Percentiles rank a stretch among this genome's conserved stretches.
Conservation (phyloP, 2,797 vertebrate genomes). For the Artibeus jamaicensis region DNA sequence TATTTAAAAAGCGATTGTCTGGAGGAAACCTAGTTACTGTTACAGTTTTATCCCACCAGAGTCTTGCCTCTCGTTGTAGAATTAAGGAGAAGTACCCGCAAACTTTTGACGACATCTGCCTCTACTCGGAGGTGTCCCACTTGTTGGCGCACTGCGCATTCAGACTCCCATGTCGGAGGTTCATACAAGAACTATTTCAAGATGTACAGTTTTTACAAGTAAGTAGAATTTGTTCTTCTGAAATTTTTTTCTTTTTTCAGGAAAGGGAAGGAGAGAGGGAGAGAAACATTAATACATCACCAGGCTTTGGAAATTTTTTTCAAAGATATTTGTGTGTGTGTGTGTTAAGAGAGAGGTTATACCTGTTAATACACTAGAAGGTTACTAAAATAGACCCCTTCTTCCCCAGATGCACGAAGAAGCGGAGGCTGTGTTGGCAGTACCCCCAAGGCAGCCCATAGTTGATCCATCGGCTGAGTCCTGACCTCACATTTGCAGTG, state of each 20-base stretch:
- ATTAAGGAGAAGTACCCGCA: slow-evolving; percentile 99
- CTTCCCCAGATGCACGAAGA: slow-evolving; percentile 95
- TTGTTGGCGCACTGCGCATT: slow-evolving; percentile 96
- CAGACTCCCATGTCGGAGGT: slow-evolving; percentile 94
- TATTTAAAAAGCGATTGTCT: neutral
- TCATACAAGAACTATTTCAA: slow-evolving; percentile 99
- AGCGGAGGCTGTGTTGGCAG: slow-evolving; percentile 94
- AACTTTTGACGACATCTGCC: slow-evolving; percentile 98
- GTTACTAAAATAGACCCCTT: neutral
- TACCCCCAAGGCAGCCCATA: slow-evolving; percentile 86
- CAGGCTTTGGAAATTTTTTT: neutral
- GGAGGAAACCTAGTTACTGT: neutral
- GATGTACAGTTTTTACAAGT: slow-evolving; percentile 98
- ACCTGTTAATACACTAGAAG: neutral
- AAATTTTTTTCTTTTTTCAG: neutral
- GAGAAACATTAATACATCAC: too few relatives aligned
- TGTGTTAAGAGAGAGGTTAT: neutral
- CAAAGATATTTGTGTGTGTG: slow-evolving; percentile 12
- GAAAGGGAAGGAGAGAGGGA: too few relatives aligned
- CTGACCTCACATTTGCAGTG: slow-evolving; percentile 84
- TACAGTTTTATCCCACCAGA: neutral
- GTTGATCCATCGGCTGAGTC: slow-evolving; percentile 87
- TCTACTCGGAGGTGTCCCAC: slow-evolving; percentile 98
- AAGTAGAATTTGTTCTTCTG: slow-evolving; percentile 67
- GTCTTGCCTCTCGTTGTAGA: slow-evolving; percentile 79